Base-by-base conservation (phyloP, 2,113 vertebrate species). In the Anarrhichthys ocellatus region DNA sequence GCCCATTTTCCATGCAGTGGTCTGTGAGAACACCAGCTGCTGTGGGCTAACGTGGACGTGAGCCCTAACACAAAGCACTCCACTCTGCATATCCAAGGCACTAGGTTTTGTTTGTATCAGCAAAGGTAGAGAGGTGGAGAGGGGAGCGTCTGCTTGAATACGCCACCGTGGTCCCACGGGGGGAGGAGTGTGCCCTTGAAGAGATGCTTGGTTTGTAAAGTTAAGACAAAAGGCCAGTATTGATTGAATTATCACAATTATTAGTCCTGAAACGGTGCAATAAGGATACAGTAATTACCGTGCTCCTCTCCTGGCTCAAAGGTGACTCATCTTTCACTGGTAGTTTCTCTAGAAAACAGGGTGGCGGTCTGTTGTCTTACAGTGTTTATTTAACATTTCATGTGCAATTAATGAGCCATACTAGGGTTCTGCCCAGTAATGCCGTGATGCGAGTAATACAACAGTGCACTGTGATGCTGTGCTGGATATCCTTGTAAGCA, bases 11-110 rank as follows among this genome's bases (percentile, higher is more conserved):
- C 87, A 95, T 93, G 93, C 94, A 95, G 92, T 93, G 92, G 93
- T 92, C 91, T 95, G 93, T 94, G 93, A 93, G 95, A 94, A 93
- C 77, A 88, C 91, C 94, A 94, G 93, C 93, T 95, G 94, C 93
- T 78, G 78, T 81, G 76, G 80, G 91, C 93, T 77, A 90, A 89
- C 81, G 63, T 86, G 88, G 87, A 89, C 83, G 87, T 86, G 90
- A 88, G 87, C 85, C 86, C 87, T 73, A 89, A 89, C 87, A 90
- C 87, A 90, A 87, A 92, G 90, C 87, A 80, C 84, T 90, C 85
- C 84, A 78, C 71, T 77, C 84, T 78, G 72, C 78, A 83, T 79
- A 78, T 82, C 68, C 65, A 65, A 77, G 88, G 74, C 66, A 71
- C 65, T 71, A 67, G 78, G 63, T 70, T 89, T 83, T 87, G 88